A percentile compares a stretch with the other conserved stretches of the same genome.
Conservation (phyloP, 2,113 vertebrate species). For the Lynx canadensis region DNA sequence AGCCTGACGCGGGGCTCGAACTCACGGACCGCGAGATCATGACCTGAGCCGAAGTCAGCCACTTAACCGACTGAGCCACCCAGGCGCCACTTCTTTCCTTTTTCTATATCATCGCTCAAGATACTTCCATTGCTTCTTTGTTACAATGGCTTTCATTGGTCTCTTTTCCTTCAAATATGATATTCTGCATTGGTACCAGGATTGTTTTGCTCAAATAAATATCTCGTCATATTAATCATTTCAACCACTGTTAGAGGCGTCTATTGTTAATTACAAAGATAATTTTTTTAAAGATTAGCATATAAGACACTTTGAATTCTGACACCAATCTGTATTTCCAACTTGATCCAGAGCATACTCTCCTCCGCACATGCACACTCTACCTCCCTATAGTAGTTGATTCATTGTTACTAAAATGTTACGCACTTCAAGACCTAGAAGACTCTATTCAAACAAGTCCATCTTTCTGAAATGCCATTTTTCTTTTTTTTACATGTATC, state of each 20-base stretch:
- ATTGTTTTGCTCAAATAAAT: neutral
- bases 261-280: neutral
- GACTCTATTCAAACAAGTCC: neutral
- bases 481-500: neutral
- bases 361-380: neutral
- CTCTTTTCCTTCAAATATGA: neutral
- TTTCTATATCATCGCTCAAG: neutral
- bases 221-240: neutral
- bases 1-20: no score
- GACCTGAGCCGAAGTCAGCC: no score
- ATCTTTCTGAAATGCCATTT: neutral
- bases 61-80: no score
- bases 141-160: neutral
- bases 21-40: no score
- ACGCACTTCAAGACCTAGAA: neutral
- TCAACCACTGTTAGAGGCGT: neutral
- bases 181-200: neutral
- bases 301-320: neutral
- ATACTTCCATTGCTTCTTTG: neutral
- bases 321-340: neutral
- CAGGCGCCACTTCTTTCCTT: neutral
- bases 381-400: neutral
- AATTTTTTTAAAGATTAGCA: neutral
- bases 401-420: neutral
- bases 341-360: neutral